Evolutionary conservation across 2,797 vertebrate genomes (phyloP).

Genomic region (Melanotaenia boesemani): DNA sequence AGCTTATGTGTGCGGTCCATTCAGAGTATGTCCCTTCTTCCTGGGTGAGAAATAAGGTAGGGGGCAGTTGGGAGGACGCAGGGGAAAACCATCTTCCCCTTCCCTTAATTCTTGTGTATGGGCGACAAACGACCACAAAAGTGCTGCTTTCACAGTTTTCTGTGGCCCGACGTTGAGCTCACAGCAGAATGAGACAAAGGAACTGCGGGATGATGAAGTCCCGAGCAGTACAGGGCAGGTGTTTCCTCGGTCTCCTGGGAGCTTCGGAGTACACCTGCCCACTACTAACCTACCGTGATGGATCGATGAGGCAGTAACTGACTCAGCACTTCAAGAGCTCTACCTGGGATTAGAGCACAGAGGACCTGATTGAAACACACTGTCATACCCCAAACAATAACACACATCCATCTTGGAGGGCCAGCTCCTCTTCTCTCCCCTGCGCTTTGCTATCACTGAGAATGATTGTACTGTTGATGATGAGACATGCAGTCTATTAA

Average conservation of each 20-base stretch:
- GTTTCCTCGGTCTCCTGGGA: constrained; percentile 85
- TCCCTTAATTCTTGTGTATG: constrained; percentile 80
- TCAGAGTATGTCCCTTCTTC: constrained; percentile 67
- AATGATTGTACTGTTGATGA: constrained; percentile 78
- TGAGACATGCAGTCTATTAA: constrained; percentile 65
- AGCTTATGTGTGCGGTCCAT: constrained; percentile 79
- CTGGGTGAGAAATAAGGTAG: constrained; percentile 63
- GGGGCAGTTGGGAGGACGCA: constrained; percentile 56
- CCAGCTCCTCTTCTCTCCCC: constrained; percentile 62
- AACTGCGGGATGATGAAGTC: constrained; percentile 79
- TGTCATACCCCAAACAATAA: constrained; percentile 94
- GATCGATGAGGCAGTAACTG: constrained; percentile 88
- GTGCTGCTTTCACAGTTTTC: constrained; percentile 88
- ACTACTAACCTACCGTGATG: constrained; percentile 84
- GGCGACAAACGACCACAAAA: constrained; percentile 86
- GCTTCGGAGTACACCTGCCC: constrained; percentile 85
- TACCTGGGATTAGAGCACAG: constrained; percentile 88
- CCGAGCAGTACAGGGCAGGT: constrained; percentile 83
- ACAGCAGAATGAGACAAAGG: constrained; percentile 82
- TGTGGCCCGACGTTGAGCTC: constrained; percentile 77
- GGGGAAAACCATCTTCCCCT: constrained; percentile 67
- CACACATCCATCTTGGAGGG: constrained; percentile 86
- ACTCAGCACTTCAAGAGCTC: constrained; percentile 87
- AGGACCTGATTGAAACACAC: constrained; percentile 91
- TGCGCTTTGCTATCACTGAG: constrained; percentile 71